Evolutionary conservation across 2,888 invertebrate genomes (phyloP), one percentile per base, ranked within the genome.

Genomic region (Hypomecis atomaria): DNA sequence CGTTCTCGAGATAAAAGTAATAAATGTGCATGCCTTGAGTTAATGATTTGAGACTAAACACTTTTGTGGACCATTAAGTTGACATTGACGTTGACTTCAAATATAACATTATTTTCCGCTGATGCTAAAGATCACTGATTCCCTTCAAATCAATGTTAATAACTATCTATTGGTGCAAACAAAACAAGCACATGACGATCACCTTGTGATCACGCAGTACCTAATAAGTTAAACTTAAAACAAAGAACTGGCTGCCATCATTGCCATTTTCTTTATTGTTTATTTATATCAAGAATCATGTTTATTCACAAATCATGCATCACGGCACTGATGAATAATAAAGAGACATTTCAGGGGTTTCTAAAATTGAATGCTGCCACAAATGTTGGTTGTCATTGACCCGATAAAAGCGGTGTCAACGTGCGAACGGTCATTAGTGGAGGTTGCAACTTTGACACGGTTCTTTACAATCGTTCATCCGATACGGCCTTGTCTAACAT

Each of bases 381-480:
- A 74, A 78, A 73, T 73, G 66, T 67, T 72, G 72, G 72, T 82
- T 85, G 85, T 84, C 84, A 85, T 84, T 85, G 84, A 85, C 84
- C 86, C 70, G 78, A 73, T 76, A 77, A 79, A 78, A 77, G 77
- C 71, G 73, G 76, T 75, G 79, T 65, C 65, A 65, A 61, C 84
- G 83, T 82, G 77, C 79, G 79, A 78, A 61, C 57, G 60, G 70
- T 81, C 82, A 86, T 88, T 87, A 83, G 84, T 78, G 77, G 80
- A 82, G 84, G 82, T 81, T 86, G 85, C 83, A 82, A 75, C 78
- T 83, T 78, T 87, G 88, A 87, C 90, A 88, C 80, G 85, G 86
- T 86, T 87, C 84, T 82, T 86, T 83, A 84, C 86, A 83, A 86
- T 84, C 87, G 85, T 81, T 88, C 86, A 86, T 88, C 88, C 87